Evolutionary conservation across 2,113 vertebrate genomes (phyloP).

Genomic region (Platichthys stellatus): DNA sequence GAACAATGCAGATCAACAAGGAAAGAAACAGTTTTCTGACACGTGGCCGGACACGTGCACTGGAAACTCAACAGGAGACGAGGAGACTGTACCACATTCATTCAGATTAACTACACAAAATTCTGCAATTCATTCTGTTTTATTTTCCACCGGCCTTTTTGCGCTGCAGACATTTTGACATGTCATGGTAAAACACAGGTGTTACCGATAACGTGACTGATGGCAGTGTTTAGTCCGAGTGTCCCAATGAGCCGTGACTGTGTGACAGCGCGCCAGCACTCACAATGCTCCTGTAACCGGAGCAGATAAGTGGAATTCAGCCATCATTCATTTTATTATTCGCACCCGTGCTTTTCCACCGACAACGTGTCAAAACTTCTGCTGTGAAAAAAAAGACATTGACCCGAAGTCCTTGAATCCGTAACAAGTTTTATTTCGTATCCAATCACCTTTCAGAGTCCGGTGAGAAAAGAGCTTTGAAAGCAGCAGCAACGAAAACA

Average conservation of each 20-base stretch:
- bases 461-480: not conserved
- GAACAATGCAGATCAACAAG: conserved; percentile 21
- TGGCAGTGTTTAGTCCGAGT: not conserved
- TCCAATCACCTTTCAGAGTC: not conserved
- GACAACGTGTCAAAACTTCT: not conserved
- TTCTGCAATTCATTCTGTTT: not conserved
- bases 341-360: not conserved
- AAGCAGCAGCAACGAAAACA: conserved; percentile 7
- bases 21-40: not conserved
- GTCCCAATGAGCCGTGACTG: not conserved
- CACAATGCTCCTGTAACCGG: not conserved
- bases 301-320: not conserved
- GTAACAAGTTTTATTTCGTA: not conserved
- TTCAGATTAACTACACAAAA: not conserved
- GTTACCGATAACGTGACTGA: not conserved
- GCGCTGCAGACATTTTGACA: too few relatives aligned
- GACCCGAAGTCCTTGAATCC: conserved; percentile 1
- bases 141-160: too few relatives aligned
- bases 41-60: not conserved
- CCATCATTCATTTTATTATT: not conserved
- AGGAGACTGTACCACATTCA: not conserved
- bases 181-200: not conserved
- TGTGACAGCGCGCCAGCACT: not conserved
- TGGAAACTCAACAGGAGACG: too few relatives aligned
- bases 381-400: not conserved